Evolutionary conservation across 2,888 invertebrate species (phyloP), one percentile per base, ranked within the genome.

Genomic region (Apodemia mormo): DNA sequence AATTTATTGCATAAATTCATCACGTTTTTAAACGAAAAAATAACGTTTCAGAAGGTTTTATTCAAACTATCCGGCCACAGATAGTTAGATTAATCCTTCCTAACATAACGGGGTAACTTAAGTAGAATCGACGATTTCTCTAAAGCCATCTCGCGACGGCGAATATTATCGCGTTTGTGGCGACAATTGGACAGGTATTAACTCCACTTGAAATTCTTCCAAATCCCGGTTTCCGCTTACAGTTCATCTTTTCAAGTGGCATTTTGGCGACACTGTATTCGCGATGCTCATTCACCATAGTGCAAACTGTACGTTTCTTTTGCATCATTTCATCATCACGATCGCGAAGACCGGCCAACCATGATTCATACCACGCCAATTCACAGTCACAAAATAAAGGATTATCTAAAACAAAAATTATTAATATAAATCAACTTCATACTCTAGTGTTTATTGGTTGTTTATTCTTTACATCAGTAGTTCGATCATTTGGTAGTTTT

Each of bases 251-350:
- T 76, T 97, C 96, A 73, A 96, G 90, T 0, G 97, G 97, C 94
- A 97, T 95, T 84, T 95, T 96, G 81, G 97, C 96, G 71, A 97
- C 95, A 81, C 95, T 96, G 89, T 97, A 97, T 85, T 97, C 97
- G 45, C 97, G 94, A 84, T 97, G 97, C 82, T 97, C 97, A 78
- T 94, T 94, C 64, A 94, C 91, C 97, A 97, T 97, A 74, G 95
- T 96, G 89, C 97, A 97, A 66, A 97, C 94, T 3, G 97, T 97
- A 70, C 96, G 95, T 83, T 97, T 97, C 93, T 97, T 97, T 81
- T 96, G 96, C 95, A 97, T 97, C 95, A 96, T 96, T 85, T 97
- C 97, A 86, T 97, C 97, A 81, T 97, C 97, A 74, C 96, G 96
- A 85, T 97, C 96, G 68, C 96, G 95, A 37, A 97, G 93, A 72